A percentile compares a stretch with the other conserved stretches of the same genome.
These are phyloP conservation scores for Tangara arthus DNA, from an alignment of 2,797 vertebrate genomes.

Conservation along the genomic window DNA sequence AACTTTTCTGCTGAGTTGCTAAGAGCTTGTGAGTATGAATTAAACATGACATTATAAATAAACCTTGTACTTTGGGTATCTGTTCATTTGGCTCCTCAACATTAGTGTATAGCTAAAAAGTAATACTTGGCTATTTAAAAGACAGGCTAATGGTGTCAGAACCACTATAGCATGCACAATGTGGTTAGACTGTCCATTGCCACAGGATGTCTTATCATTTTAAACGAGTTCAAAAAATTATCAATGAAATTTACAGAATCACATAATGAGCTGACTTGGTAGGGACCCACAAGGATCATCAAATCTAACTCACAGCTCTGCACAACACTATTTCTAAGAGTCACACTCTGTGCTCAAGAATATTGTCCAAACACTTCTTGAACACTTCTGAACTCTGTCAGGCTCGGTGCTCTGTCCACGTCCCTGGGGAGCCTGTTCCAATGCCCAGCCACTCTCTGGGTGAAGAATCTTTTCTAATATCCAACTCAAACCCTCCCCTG, in stretches of 20 bases:
- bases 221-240: neutral
- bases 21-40: neutral
- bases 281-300: neutral
- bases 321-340: too few species aligned
- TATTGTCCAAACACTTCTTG: neutral
- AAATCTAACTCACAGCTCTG: neutral
- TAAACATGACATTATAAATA: accelerated
- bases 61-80: neutral
- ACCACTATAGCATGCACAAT: neutral
- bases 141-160: neutral
- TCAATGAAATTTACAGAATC: neutral
- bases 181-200: neutral
- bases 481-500: neutral
- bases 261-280: neutral
- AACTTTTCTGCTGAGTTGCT: neutral
- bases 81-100: neutral
- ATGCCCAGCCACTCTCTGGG: neutral
- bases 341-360: neutral
- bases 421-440: neutral
- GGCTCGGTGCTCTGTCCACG: too few species aligned
- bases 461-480: neutral
- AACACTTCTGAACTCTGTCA: neutral
- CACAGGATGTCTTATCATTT: neutral
- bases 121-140: neutral
- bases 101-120: neutral